These are phyloP conservation scores for Frankliniella fusca DNA, from an alignment of 2,888 invertebrate genomes.

Conservation along the genomic window DNA sequence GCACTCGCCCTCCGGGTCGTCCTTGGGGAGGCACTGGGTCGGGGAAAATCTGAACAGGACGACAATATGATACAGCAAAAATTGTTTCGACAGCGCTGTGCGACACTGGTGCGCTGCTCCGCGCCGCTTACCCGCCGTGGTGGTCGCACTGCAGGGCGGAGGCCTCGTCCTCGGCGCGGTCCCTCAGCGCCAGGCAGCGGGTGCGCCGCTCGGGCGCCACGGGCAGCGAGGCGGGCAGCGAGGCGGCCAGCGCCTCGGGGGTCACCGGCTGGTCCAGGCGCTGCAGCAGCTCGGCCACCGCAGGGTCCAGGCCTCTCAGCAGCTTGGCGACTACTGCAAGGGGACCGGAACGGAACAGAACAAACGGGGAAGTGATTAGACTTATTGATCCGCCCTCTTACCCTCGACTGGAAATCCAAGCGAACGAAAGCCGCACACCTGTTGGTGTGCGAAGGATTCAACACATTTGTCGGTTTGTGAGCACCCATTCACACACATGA, in stretches of 20 bases:
- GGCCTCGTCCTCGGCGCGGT: constrained; percentile 37
- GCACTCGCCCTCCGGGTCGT: constrained; percentile 59
- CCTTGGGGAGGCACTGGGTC: constrained; percentile 59
- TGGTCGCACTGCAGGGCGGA: constrained; percentile 39
- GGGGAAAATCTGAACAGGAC: constrained; percentile 57
- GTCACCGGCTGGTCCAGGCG: constrained; percentile 60
- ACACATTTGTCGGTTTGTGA: no score
- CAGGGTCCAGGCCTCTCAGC: constrained; percentile 8
- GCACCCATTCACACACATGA: no score
- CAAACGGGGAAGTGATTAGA: no score
- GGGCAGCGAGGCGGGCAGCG: constrained; percentile 17
- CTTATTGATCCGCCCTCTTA: no score
- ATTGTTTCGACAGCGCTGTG: background rate
- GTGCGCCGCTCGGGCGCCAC: constrained; percentile 49
- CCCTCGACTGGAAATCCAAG: no score
- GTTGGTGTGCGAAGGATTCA: no score
- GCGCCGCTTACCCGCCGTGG: constrained; percentile 36
- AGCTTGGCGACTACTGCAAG: background rate
- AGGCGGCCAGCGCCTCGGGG: constrained; percentile 52
- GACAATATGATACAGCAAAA: background rate
- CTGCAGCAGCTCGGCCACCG: constrained; percentile 63
- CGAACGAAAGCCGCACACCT: no score
- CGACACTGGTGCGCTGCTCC: background rate
- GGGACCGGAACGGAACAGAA: no score
- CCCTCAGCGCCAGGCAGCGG: constrained; percentile 55